A percentile compares a stretch with the other conserved stretches of the same genome.
These are phyloP conservation scores for Eupristina koningsbergeri DNA, from an alignment of 1,140 invertebrate species.

Conservation along the genomic window DNA sequence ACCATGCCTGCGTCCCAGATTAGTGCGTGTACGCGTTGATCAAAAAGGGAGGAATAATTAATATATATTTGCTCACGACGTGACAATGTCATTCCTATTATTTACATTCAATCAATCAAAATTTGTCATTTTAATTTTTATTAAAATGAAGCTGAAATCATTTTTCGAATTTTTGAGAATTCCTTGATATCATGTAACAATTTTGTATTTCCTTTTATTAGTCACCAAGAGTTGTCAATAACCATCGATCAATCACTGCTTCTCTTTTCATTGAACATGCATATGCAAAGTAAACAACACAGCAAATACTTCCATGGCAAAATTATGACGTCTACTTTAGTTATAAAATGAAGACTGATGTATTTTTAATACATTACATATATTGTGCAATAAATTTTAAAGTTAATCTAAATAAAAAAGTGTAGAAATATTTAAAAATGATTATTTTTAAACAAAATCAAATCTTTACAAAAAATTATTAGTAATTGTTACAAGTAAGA, in stretches of 20 bases:
- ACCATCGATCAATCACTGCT: slow-evolving; percentile 15
- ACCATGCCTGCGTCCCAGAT: too few species aligned
- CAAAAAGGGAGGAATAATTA: too few species aligned
- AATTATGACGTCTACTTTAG: background rate
- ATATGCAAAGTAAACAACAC: background rate
- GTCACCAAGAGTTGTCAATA: background rate
- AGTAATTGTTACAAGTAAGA: too few species aligned
- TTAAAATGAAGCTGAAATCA: background rate
- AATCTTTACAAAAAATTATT: too few species aligned
- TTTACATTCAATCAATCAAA: too few species aligned
- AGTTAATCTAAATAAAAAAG: background rate
- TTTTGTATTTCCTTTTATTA: background rate
- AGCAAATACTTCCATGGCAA: background rate
- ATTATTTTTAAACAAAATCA: too few species aligned
- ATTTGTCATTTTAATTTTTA: background rate
- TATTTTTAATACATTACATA: background rate
- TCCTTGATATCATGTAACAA: background rate
- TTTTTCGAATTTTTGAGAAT: background rate
- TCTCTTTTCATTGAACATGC: background rate
- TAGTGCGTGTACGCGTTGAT: too few species aligned
- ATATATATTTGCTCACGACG: too few species aligned
- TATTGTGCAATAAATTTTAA: background rate
- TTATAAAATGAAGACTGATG: background rate
- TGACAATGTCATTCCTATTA: background rate
- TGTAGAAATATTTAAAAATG: background rate